Evolutionary conservation across 2,113 vertebrate genomes (phyloP).

Genomic region (Lycaon pictus): DNA sequence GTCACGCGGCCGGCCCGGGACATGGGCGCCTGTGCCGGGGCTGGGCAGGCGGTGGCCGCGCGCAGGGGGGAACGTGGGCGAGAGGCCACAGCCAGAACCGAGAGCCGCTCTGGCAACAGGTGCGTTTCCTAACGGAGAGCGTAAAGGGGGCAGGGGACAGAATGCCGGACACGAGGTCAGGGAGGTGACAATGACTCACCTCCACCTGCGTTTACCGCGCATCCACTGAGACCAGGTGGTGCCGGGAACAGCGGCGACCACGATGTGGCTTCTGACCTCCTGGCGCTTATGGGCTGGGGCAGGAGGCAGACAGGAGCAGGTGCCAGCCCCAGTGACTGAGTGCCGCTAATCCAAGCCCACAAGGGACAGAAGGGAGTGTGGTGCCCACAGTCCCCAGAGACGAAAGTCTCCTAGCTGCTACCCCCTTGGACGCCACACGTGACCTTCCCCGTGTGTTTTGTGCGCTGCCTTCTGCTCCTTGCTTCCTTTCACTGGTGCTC

Average conservation of each 20-base stretch:
- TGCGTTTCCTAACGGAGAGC: neutral
- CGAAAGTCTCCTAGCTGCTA: no score
- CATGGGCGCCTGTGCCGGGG: rapidly evolving
- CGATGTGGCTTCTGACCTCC: neutral
- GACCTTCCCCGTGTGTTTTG: no score
- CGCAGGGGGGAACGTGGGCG: rapidly evolving
- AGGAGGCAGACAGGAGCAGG: no score
- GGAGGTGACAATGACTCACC: no score
- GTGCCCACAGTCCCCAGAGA: neutral
- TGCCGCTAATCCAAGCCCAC: no score
- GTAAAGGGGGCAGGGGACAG: no score
- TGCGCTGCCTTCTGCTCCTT: neutral
- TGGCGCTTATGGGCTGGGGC: neutral
- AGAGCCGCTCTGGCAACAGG: neutral
- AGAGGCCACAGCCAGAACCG: neutral
- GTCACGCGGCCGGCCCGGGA: no score
- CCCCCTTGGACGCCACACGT: rapidly evolving
- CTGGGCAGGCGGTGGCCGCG: no score
- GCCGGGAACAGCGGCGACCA: rapidly evolving
- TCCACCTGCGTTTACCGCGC: no score
- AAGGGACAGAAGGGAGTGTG: rapidly evolving
- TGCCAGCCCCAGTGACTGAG: neutral
- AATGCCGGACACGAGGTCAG: rapidly evolving
- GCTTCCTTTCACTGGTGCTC: neutral
- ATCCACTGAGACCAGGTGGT: rapidly evolving